Conservation (phyloP, 2,113 vertebrate genomes). For the Centropristis striata region DNA sequence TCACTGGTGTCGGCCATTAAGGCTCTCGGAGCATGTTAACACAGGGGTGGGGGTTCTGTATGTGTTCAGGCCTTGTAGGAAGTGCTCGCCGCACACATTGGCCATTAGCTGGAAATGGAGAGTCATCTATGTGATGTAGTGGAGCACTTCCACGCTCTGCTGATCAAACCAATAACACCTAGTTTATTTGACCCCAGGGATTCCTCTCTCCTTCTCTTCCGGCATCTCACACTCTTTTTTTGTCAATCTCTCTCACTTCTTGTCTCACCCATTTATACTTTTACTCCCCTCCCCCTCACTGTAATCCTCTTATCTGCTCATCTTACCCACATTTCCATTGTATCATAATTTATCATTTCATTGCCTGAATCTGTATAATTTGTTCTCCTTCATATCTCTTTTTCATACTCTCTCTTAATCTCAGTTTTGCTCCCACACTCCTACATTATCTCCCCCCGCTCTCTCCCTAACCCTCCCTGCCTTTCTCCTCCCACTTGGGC, state of each 20-base stretch:
- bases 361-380: conserved; percentile 52
- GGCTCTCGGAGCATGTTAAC: conserved; percentile 31
- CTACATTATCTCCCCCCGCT: conserved; percentile 38
- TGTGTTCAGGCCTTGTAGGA: conserved; percentile 27
- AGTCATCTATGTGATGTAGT: conserved; percentile 63
- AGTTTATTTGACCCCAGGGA: conserved; percentile 72
- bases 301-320: conserved; percentile 49
- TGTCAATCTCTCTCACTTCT: background rate
- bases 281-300: background rate
- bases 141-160: conserved; percentile 67
- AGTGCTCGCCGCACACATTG: conserved; percentile 26
- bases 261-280: conserved; percentile 19
- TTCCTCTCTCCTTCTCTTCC: conserved; percentile 3
- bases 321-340: conserved; percentile 46
- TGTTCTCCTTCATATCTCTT: conserved; percentile 54
- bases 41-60: conserved; percentile 8
- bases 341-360: conserved; percentile 61
- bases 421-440: conserved; percentile 57
- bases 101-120: conserved; percentile 65
- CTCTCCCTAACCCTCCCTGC: background rate
- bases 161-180: conserved; percentile 76
- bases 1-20: conserved; percentile 37
- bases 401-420: conserved; percentile 54
- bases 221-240: background rate
- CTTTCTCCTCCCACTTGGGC: conserved; percentile 8